These are phyloP conservation scores for Tapirus indicus DNA, from an alignment of 2,797 vertebrate genomes.

Conservation along the genomic window DNA sequence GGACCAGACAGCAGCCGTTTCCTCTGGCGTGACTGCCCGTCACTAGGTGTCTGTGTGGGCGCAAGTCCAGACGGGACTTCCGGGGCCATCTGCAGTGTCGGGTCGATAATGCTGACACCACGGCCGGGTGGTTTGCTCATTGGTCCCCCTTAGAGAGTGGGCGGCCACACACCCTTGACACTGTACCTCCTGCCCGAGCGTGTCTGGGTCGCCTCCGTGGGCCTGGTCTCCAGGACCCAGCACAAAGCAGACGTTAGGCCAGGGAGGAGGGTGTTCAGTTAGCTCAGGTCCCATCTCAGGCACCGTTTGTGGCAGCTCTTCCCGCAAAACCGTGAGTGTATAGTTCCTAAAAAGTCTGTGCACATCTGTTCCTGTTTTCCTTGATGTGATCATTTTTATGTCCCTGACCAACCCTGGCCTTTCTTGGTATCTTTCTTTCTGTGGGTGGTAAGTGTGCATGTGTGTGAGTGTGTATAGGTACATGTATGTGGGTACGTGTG, in stretches of 20 bases:
- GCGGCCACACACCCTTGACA: background rate
- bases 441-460: background rate
- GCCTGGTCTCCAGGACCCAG: background rate
- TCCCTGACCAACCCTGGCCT: background rate
- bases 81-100: rapidly evolving
- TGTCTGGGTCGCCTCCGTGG: rapidly evolving
- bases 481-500: background rate
- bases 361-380: background rate
- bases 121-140: background rate
- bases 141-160: background rate
- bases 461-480: too few relatives aligned
- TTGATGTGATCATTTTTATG: background rate
- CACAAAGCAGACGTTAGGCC: background rate
- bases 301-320: background rate
- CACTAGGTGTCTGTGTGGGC: background rate
- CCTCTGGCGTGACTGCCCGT: background rate
- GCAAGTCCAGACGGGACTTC: background rate
- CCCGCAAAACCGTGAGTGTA: too few relatives aligned
- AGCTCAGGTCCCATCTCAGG: background rate
- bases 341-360: background rate
- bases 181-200: rapidly evolving
- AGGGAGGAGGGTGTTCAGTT: background rate
- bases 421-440: background rate
- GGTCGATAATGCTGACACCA: background rate
- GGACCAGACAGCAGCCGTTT: background rate